These are phyloP conservation scores for Thalassaphorura encarpata DNA, from an alignment of 1,140 invertebrate species.

Conservation along the genomic window DNA sequence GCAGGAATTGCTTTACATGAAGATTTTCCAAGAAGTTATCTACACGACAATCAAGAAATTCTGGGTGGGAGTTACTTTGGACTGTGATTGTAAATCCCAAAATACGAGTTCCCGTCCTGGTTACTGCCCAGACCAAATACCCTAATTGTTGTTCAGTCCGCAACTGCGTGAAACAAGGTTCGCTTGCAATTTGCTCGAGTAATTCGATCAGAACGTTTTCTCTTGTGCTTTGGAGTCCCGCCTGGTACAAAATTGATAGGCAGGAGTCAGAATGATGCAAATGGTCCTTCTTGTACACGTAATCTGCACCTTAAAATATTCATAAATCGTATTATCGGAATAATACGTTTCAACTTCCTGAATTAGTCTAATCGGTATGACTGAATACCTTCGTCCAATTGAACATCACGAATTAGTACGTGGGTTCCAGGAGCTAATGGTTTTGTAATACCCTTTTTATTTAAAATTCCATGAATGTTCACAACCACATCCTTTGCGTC, in stretches of 20 bases:
- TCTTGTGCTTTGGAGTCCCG: constrained; percentile 64
- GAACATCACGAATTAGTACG: constrained; percentile 65
- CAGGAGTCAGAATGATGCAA: constrained; percentile 77
- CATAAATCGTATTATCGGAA: too few relatives aligned
- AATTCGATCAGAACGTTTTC: constrained; percentile 77
- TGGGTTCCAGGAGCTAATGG: constrained; percentile 67
- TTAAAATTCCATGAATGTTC: constrained; percentile 47
- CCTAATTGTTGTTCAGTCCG: constrained; percentile 83
- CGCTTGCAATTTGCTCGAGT: constrained; percentile 74
- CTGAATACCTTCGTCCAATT: too few relatives aligned
- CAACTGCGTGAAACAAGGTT: constrained; percentile 83
- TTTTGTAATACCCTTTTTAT: constrained; percentile 47
- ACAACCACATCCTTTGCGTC: constrained; percentile 59
- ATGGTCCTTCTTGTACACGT: constrained; percentile 62
- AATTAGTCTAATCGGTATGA: too few relatives aligned
- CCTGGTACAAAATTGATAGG: constrained; percentile 77
- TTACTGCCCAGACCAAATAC: constrained; percentile 85
- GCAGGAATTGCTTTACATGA: too few relatives aligned
- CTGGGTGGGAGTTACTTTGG: constrained; percentile 75
- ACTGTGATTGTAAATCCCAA: constrained; percentile 81
- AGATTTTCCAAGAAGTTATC: constrained; percentile 71
- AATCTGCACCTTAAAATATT: constrained; percentile 67
- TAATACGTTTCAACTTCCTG: too few relatives aligned
- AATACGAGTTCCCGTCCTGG: constrained; percentile 65
- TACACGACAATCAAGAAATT: constrained; percentile 72